Base-by-base conservation (phyloP, 2,797 vertebrate species). In the Macroramphosus scolopax region DNA sequence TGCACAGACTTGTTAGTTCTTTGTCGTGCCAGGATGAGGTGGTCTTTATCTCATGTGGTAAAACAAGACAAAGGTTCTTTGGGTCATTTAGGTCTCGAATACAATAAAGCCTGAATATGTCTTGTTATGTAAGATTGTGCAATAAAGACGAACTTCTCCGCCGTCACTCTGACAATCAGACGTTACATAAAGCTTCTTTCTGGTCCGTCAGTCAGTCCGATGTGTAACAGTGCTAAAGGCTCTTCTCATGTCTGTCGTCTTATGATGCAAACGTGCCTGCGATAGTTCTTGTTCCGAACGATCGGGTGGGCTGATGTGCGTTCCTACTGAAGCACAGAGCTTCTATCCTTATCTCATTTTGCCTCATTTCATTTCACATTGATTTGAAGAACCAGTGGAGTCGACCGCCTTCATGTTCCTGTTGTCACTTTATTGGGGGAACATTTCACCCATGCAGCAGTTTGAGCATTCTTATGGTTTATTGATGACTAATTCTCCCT, bases 141-240 rank as follows among this genome's bases (percentile, higher is more conserved):
- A n/a, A n/a, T n/a, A n/a, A n/a, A n/a, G n/a, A n/a, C n/a, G n/a
- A n/a, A n/a, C 33, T 33, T 44, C 31, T 48, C 51, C 63, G 54
- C 59, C 45, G 29, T 68, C 45, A 41, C 50, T 49, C 36, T 3
- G 3, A 3, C 20, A 3, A 22, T 63, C 46, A 72, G 49, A 46
- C n/a, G 6, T 78, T 80, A 68, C 39, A 44, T 74, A 58, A 76
- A 55, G 31, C 44, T 2, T 55, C 41, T 38, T 48, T 67, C 51
- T 59, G 37, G 34, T 63, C 42, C 67, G 58, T 75, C 63, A 56
- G 51, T 53, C 53, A 13, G 32, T 60, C 34, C 63, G 45, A 3
- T 22, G 6, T 3, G 3, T 22, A 22, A 6, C 6, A n/a, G 3
- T 37, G 40, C 28, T 36, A 15, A 28, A 31, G 30, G 30, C 36